A percentile compares a stretch with the other conserved stretches of the same genome.
These are phyloP conservation scores for Coelinius sp. DNA, from an alignment of 2,888 invertebrate species.

Conservation along the genomic window DNA sequence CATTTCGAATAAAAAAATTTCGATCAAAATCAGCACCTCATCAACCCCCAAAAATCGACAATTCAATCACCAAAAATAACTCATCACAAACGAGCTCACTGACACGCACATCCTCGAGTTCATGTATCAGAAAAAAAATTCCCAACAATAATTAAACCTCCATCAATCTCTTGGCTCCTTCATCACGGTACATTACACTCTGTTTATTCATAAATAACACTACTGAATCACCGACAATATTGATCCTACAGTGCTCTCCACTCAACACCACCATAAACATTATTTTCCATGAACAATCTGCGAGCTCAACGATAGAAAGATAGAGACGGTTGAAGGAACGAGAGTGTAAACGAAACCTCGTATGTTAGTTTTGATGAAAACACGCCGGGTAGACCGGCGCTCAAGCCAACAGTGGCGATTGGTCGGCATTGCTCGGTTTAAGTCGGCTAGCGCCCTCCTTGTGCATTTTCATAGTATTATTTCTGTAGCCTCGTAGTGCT, in stretches of 20 bases:
- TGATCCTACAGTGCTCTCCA: background rate
- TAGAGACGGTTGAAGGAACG: background rate
- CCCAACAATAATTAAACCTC: background rate
- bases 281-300: background rate
- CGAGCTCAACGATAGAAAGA: slow-evolving; percentile 12
- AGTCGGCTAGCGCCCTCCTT: slow-evolving; percentile 52
- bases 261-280: background rate
- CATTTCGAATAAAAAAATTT: background rate
- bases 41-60: background rate
- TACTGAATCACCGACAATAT: background rate
- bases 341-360: slow-evolving; percentile 29
- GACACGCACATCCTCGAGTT: background rate
- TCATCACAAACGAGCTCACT: slow-evolving; percentile 16
- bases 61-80: background rate
- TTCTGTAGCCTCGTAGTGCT: slow-evolving; percentile 27
- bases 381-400: slow-evolving; percentile 62
- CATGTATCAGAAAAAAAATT: background rate
- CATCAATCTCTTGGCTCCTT: background rate
- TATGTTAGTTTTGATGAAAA: slow-evolving; percentile 31
- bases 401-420: slow-evolving; percentile 26
- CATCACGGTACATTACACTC: background rate
- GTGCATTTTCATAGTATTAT: slow-evolving; percentile 16
- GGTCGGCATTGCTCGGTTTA: slow-evolving; percentile 55
- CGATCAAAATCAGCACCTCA: background rate
- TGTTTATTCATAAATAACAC: background rate